phyloP scores from a whole-genome alignment of 2,797 vertebrate species.

The Syngnathus acus region DNA sequence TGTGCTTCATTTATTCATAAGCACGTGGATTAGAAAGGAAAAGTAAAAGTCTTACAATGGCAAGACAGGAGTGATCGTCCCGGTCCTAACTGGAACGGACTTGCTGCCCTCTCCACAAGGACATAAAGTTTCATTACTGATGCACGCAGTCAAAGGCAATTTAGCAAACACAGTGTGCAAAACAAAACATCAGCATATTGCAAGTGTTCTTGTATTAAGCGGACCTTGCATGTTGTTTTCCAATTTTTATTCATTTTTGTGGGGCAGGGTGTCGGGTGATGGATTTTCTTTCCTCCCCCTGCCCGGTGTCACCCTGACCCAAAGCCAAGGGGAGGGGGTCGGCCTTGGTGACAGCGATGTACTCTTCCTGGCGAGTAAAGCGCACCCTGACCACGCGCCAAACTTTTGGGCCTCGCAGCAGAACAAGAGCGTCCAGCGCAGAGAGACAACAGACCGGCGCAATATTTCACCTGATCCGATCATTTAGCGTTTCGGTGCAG shows the following conservation, averaged over 20 bases:
- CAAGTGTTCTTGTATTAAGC: conserved; percentile 75
- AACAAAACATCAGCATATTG: conserved; percentile 98
- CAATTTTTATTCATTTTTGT: conserved; percentile 71
- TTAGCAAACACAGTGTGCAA: conserved; percentile 94
- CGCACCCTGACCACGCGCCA: conserved; percentile 24
- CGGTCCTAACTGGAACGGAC: conserved; percentile 91
- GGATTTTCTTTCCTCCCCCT: conserved; percentile 39
- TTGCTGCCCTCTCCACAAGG: conserved; percentile 98
- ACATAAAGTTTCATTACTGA: conserved; percentile 99
- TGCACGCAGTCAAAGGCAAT: conserved; percentile 99
- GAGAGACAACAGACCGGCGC: conserved; percentile 44
- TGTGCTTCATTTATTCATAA: conserved; percentile 84
- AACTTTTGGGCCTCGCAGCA: conserved; percentile 34
- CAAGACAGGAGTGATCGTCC: conserved; percentile 80
- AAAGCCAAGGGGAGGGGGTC: conserved; percentile 47
- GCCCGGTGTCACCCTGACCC: conserved; percentile 59
- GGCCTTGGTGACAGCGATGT: conserved; percentile 33
- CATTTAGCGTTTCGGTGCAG: conserved; percentile 44
- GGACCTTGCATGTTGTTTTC: conserved; percentile 71
- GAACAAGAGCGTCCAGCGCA: conserved; percentile 25
- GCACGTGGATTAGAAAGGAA: conserved; percentile 68
- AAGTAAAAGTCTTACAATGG: conserved; percentile 64
- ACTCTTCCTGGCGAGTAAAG: conserved; percentile 30
- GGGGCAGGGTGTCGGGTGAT: conserved; percentile 39
- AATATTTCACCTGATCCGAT: conserved; percentile 44